Evolutionary conservation across 2,888 invertebrate species (phyloP).

Genomic region (Eulithis prunata): DNA sequence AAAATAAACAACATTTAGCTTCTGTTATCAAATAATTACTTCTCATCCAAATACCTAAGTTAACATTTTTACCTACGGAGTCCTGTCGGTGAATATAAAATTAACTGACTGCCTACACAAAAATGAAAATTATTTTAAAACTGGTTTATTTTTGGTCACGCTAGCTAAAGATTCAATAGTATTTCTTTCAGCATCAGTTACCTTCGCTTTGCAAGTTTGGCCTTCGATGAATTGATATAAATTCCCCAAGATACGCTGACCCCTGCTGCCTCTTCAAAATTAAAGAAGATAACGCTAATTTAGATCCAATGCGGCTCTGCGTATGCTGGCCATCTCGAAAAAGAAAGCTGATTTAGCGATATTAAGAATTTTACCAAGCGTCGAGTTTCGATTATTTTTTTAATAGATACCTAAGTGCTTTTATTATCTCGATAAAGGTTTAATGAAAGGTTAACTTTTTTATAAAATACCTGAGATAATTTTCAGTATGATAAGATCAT

Average conservation of each 20-base stretch:
- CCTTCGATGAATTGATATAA: constrained; percentile 53
- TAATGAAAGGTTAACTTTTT: constrained; percentile 11
- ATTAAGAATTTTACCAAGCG: constrained; percentile 52
- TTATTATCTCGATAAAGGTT: constrained; percentile 24
- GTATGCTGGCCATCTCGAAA: constrained; percentile 38
- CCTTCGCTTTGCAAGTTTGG: constrained; percentile 45
- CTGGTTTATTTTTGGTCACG: too few relatives aligned
- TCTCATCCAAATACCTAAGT: not conserved
- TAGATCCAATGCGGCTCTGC: constrained; percentile 39
- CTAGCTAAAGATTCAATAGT: constrained; percentile 37
- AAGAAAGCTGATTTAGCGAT: constrained; percentile 53
- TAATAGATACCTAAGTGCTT: constrained; percentile 29
- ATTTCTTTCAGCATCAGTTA: constrained; percentile 54
- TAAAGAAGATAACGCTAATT: constrained; percentile 28
- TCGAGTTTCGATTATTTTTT: constrained; percentile 48
- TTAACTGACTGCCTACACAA: too few relatives aligned
- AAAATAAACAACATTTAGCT: constrained; percentile 3
- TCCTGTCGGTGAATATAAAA: too few relatives aligned
- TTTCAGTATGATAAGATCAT: not conserved
- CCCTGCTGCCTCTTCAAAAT: constrained; percentile 37
- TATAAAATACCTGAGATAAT: not conserved
- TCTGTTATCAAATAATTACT: constrained; percentile 7
- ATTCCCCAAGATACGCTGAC: constrained; percentile 40
- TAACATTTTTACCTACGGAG: not conserved
- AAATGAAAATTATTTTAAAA: too few relatives aligned